Evolutionary conservation across 2,113 vertebrate species (phyloP).

Genomic region (Larimichthys polyactis): DNA sequence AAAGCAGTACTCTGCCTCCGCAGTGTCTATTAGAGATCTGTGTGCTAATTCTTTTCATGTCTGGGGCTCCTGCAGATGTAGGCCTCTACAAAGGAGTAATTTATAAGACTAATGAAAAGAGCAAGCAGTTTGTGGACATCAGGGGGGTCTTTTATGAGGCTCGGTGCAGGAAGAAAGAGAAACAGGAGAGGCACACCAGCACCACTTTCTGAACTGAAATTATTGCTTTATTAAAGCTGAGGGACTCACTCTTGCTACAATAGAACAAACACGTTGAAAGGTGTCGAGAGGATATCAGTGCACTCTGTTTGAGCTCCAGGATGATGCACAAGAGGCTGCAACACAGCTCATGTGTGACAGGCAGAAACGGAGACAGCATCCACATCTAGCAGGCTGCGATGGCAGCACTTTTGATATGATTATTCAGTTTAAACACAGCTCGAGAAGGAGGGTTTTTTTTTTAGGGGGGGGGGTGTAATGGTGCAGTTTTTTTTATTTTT

Average conservation of each 20-base stretch:
- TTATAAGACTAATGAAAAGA: slow-evolving; percentile 88
- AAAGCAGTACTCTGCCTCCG: slow-evolving; percentile 76
- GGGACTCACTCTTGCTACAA: slow-evolving; percentile 68
- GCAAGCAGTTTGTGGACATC: slow-evolving; percentile 83
- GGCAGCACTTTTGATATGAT: slow-evolving; percentile 52
- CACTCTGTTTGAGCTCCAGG: slow-evolving; percentile 62
- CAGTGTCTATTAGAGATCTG: slow-evolving; percentile 83
- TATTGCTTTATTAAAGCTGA: slow-evolving; percentile 82
- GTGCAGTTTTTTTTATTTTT: neutral
- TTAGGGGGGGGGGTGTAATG: neutral
- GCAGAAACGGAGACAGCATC: slow-evolving; percentile 47
- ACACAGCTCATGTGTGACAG: slow-evolving; percentile 57
- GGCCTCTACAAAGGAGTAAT: slow-evolving; percentile 85
- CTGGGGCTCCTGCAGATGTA: slow-evolving; percentile 81
- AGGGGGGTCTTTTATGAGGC: slow-evolving; percentile 81
- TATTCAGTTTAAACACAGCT: slow-evolving; percentile 51
- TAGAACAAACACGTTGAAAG: slow-evolving; percentile 78
- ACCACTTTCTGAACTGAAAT: slow-evolving; percentile 79
- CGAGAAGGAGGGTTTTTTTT: neutral
- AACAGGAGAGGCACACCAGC: slow-evolving; percentile 73
- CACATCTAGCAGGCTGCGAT: slow-evolving; percentile 46
- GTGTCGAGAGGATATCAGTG: slow-evolving; percentile 69
- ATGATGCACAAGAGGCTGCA: slow-evolving; percentile 62
- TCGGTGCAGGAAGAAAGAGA: slow-evolving; percentile 76
- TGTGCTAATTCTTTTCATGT: slow-evolving; percentile 88